Evolutionary conservation across 2,797 vertebrate species (phyloP).

Genomic region (Sebastes melanostomus): DNA sequence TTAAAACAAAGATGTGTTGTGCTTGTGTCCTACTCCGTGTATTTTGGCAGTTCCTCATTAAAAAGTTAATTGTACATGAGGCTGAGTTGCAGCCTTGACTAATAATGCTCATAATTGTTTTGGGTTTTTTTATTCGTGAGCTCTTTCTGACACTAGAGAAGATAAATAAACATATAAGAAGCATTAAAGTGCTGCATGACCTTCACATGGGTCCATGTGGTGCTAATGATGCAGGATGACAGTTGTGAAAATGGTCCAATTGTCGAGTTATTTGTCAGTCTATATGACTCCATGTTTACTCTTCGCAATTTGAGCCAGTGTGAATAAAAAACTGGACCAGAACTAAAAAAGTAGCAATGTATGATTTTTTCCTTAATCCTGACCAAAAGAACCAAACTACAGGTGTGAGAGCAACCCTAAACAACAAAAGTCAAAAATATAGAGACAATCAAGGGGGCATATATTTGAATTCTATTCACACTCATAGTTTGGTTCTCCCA

Average conservation of each 20-base stretch:
- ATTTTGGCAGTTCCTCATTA: neutral
- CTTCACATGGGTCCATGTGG: neutral
- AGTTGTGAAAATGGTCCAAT: neutral
- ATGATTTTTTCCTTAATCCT: neutral
- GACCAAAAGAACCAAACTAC: neutral
- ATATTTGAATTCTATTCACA: conserved; percentile 9
- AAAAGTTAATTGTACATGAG: neutral
- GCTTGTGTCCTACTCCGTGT: neutral
- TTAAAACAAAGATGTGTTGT: neutral
- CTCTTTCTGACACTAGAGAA: neutral
- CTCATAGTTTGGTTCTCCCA: neutral
- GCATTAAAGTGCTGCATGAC: neutral
- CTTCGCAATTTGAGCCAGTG: neutral
- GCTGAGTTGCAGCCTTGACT: neutral
- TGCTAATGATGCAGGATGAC: neutral
- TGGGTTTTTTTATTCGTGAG: neutral
- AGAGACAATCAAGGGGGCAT: neutral
- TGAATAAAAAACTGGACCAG: neutral
- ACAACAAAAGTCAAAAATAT: neutral
- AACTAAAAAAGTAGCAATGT: neutral
- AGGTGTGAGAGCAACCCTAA: neutral
- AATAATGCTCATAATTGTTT: neutral
- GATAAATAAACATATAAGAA: conserved; percentile 3
- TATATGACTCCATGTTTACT: neutral
- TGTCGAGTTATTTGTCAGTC: neutral